Percentiles rank a stretch among this genome's conserved stretches.
These are phyloP conservation scores for Lasioglossum oenotherae DNA, from an alignment of 2,888 invertebrate species.

Conservation along the genomic window DNA sequence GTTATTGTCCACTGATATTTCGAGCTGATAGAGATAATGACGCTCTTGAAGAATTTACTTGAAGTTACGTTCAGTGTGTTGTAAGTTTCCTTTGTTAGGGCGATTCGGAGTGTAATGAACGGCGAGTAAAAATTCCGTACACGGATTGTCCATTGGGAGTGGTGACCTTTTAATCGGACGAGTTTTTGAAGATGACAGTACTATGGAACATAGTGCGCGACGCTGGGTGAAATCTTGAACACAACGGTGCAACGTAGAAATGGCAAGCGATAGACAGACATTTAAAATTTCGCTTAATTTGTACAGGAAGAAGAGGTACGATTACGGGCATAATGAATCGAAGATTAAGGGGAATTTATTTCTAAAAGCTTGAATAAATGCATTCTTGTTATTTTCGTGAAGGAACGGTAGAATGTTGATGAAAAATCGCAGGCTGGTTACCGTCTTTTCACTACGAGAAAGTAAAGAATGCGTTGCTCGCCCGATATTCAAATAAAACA, in stretches of 20 bases:
- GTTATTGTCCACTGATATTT: slow-evolving; percentile 37
- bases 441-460: not conserved
- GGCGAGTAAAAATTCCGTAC: not conserved
- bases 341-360: no score
- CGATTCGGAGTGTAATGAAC: not conserved
- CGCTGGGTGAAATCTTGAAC: not conserved
- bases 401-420: no score
- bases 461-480: not conserved
- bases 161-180: not conserved
- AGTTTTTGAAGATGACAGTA: not conserved
- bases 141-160: not conserved
- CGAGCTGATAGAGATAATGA: slow-evolving; percentile 9
- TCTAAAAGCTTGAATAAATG: not conserved
- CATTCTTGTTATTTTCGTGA: no score
- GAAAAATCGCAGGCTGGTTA: not conserved
- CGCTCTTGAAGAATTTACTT: not conserved
- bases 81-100: not conserved
- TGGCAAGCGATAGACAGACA: not conserved
- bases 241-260: not conserved
- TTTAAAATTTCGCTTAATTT: no score
- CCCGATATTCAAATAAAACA: not conserved
- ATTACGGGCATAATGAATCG: no score
- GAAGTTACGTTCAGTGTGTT: not conserved
- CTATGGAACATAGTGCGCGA: not conserved
- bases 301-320: no score